Base-by-base conservation (phyloP, 2,797 vertebrate species). In the Melanotaenia boesemani region DNA sequence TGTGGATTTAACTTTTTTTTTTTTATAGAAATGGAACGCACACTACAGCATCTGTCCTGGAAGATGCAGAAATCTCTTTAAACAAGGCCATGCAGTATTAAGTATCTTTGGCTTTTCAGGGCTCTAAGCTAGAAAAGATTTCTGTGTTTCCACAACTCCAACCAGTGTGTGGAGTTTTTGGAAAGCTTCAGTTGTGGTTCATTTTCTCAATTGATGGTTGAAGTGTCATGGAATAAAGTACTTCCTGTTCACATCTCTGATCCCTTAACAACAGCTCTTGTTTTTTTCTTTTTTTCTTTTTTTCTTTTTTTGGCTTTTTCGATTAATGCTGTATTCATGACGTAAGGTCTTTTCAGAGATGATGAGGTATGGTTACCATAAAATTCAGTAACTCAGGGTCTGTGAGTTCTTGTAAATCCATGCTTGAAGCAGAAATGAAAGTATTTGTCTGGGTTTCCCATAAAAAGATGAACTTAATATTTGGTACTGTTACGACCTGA, bases 321-420 rank as follows among this genome's bases (percentile, higher is more conserved):
- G 84, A 88, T 85, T 60, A 82, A 80, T 75, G 81, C 81, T 89
- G 85, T 86, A 84, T 91, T 87, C 81, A 80, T 70, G 61, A 82
- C 82, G 82, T 7, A 37, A 64, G 68, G 66, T 50, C 60, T 52
- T 12, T 61, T 41, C 37, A 69, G 10, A 76, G 73, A 67, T 41
- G 39, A 20, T 32, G 50, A 64, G 4, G 10, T 50, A 68, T 79
- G 80, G 58, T 52, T 58, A 2, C 59, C 22, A 16, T 41, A 30
- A 48, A 66, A 83, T 77, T 82, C 79, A 83, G 75, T 75, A 70
- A 75, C 82, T 85, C 83, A 81, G 82, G 86, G 76, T 72, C 70
- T 71, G 67, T 52, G 46, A 60, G 50, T 69, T 80, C 63, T 68
- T 30, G 68, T 74, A 65, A 64, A 41, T 77, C 67, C 34, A 72